phyloP scores from a whole-genome alignment of 1,140 invertebrate species.

The Drosophila repletoides region DNA sequence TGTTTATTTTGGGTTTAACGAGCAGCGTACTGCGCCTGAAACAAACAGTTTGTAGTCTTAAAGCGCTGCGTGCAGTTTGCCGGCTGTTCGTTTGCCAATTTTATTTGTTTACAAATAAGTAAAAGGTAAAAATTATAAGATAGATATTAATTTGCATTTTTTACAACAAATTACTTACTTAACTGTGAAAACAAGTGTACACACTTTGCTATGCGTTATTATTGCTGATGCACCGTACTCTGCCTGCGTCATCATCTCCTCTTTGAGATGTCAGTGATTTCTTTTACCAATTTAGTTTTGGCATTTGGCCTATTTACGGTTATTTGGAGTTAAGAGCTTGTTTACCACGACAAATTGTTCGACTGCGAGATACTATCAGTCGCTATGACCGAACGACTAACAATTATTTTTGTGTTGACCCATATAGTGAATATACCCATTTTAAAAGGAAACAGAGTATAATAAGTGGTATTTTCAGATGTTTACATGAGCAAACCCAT shows the following conservation, averaged over 20 bases:
- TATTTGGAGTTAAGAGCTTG: background rate
- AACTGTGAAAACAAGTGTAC: too few relatives aligned
- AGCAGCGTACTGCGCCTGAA: constrained; percentile 7
- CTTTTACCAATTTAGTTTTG: background rate
- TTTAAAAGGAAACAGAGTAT: too few relatives aligned
- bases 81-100: constrained; percentile 2
- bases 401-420: too few relatives aligned
- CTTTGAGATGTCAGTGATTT: background rate
- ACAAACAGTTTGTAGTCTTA: constrained; percentile 2
- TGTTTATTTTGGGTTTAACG: background rate
- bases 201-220: background rate
- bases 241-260: constrained; percentile 6
- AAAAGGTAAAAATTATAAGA: background rate
- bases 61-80: constrained; percentile 5
- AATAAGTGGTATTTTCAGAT: background rate
- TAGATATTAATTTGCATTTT: background rate
- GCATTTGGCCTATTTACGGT: constrained; percentile 9
- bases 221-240: background rate
- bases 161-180: background rate
- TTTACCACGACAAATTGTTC: too few relatives aligned
- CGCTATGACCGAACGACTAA: too few relatives aligned
- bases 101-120: constrained; percentile 20
- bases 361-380: too few relatives aligned
- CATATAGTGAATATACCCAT: too few relatives aligned
- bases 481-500: background rate